These are phyloP conservation scores for Cryptoblepharus egeriae DNA, from an alignment of 2,797 vertebrate genomes.

Conservation along the genomic window DNA sequence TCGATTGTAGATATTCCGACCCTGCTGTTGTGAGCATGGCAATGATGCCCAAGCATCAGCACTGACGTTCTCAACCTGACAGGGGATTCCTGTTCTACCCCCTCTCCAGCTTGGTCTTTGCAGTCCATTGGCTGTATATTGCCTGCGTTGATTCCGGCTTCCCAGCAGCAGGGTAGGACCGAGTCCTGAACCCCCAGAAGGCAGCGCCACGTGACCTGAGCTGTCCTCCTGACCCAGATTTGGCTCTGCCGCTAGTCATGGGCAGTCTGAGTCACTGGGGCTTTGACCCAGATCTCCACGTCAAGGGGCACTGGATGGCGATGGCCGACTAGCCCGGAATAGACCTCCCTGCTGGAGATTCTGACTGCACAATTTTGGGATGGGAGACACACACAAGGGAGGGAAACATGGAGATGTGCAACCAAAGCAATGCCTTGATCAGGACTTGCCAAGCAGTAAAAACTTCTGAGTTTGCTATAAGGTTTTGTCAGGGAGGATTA, in stretches of 20 bases:
- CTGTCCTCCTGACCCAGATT: slow-evolving; percentile 8
- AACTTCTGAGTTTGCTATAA: background rate
- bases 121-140: background rate
- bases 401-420: background rate
- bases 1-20: no score
- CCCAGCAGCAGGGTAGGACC: background rate
- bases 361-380: background rate
- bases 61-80: background rate
- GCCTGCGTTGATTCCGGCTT: background rate
- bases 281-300: slow-evolving; percentile 6
- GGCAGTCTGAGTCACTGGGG: background rate
- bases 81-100: no score
- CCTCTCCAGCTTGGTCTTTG: background rate
- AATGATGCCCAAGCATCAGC: background rate
- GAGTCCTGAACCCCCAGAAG: background rate
- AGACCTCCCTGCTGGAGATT: background rate
- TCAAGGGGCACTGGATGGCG: background rate
- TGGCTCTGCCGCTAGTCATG: background rate
- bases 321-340: background rate
- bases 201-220: background rate
- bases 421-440: background rate
- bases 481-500: no score
- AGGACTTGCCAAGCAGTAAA: no score
- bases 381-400: background rate
- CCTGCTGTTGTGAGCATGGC: background rate